A percentile compares a stretch with the other conserved stretches of the same genome.
Conservation (phyloP, 92 coral and sea anemone genomes). For the Epizoanthus illoricatus region DNA sequence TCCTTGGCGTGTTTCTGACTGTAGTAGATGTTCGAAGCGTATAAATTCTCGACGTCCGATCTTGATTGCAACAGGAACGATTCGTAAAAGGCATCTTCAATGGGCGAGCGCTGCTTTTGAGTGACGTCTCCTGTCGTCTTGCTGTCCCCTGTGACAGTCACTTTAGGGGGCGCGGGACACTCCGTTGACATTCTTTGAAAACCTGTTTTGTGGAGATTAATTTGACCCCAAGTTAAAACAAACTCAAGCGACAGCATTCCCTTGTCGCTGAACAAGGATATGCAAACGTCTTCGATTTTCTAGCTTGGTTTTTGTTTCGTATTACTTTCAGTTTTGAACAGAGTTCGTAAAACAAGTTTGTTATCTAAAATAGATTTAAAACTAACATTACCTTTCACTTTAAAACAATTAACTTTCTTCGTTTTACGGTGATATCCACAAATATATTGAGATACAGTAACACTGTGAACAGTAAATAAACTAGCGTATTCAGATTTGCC, state of each 20-base stretch:
- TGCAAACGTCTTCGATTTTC: not conserved
- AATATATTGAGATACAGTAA: too few species aligned
- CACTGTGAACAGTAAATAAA: too few species aligned
- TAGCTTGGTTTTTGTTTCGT: not conserved
- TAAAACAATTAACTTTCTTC: too few species aligned
- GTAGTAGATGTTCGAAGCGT: slow-evolving; percentile 93
- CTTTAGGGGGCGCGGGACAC: slow-evolving; percentile 55
- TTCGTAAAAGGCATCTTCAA: slow-evolving; percentile 92
- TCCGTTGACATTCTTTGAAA: slow-evolving; percentile 27
- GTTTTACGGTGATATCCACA: too few species aligned
- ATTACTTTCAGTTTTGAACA: not conserved
- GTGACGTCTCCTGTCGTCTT: slow-evolving; percentile 61
- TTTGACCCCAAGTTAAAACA: slow-evolving; percentile 31
- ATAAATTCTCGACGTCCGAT: slow-evolving; percentile 82
- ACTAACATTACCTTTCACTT: too few species aligned
- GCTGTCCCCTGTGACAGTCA: slow-evolving; percentile 58
- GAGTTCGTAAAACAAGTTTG: too few species aligned
- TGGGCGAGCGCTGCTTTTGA: slow-evolving; percentile 78
- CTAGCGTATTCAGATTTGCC: too few species aligned
- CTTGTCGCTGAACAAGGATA: slow-evolving; percentile 26
- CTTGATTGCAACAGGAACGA: slow-evolving; percentile 92
- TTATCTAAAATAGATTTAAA: too few species aligned
- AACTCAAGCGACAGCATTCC: slow-evolving; percentile 48
- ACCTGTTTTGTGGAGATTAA: slow-evolving; percentile 28
- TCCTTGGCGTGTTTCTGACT: slow-evolving; percentile 88